Evolutionary conservation across 2,113 vertebrate species (phyloP), one percentile per base, ranked within the genome.

Genomic region (Hipposideros armiger): DNA sequence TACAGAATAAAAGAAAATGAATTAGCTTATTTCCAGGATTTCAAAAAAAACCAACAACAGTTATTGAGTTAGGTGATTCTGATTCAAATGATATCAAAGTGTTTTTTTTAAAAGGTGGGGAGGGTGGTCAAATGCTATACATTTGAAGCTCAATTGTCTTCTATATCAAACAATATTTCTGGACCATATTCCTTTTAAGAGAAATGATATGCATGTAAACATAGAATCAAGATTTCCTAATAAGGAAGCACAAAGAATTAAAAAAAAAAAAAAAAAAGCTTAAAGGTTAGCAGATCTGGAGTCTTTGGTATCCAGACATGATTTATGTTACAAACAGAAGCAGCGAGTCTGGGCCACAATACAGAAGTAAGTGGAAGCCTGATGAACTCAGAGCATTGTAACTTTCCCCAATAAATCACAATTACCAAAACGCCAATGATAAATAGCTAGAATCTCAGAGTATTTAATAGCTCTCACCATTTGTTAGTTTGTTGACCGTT

Each of bases 361-460:
- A 95, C 36, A 62, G 81, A 81, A 97, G 74, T 60, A 81, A 97
- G 74, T 60, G 87, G 93, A 95, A 92, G 76, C 13, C 86, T 69
- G 90, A 82, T 80, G 80, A 97, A 78, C 95, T 96, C 45, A 66
- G 95, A 97, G 62, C 78, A 88, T 50, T 91, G 91, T 88, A 94
- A 96, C 74, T 84, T 86, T 77, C 36, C 72, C 67, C 77, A 90
- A 93, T 98, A 96, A 97, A 98, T 97, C 98, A 97, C 92, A 97
- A 77, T 97, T 98, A 98, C 87, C 97, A 78, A 91, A 97, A 76
- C 76, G 96, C 73, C 86, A 80, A 16, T 96, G 94, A 98, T 93
- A 97, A 98, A 98, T 85, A 54, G 93, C 91, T 87, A 64, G 94
- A 87, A 87, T 91, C 67, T 90, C 47, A 22, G 87, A 45, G 88